These are phyloP conservation scores for Manis pentadactyla DNA, from an alignment of 2,797 vertebrate genomes.

Conservation along the genomic window DNA sequence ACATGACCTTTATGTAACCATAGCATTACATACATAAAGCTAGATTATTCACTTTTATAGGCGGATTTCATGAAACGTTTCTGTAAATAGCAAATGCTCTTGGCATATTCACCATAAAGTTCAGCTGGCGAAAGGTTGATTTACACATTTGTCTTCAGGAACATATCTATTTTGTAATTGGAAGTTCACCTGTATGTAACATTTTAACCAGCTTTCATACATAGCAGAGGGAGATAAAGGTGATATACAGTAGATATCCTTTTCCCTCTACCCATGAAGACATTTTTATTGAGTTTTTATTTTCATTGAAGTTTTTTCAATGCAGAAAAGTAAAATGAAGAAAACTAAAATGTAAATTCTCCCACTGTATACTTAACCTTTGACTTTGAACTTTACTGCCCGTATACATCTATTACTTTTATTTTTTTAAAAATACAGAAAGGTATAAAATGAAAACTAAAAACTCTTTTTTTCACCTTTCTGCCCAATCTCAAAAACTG, in stretches of 20 bases:
- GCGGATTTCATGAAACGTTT: conserved; percentile 55
- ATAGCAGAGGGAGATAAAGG: not conserved
- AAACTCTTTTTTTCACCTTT: not conserved
- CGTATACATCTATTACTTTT: not conserved
- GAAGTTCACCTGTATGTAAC: not conserved
- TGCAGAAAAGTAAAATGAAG: not conserved
- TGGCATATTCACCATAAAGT: not conserved
- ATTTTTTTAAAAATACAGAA: not conserved
- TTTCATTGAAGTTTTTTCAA: not conserved
- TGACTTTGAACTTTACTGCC: conserved; percentile 14
- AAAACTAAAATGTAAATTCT: not conserved
- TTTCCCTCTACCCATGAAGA: not conserved
- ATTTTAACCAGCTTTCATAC: conserved; percentile 6
- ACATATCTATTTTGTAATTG: conserved; percentile 3
- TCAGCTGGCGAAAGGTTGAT: conserved; percentile 34
- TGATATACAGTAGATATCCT: not conserved
- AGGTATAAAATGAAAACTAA: conserved; percentile 10
- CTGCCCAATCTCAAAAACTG: too few species aligned
- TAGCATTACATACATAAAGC: conserved; percentile 12
- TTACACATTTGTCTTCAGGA: conserved; percentile 52
- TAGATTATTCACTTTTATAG: conserved; percentile 42
- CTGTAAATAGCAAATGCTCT: conserved; percentile 51
- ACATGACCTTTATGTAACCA: not conserved
- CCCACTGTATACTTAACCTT: not conserved
- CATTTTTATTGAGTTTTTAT: not conserved